Evolutionary conservation across 2,888 invertebrate species (phyloP).

Genomic region (Argynnis bischoffii): DNA sequence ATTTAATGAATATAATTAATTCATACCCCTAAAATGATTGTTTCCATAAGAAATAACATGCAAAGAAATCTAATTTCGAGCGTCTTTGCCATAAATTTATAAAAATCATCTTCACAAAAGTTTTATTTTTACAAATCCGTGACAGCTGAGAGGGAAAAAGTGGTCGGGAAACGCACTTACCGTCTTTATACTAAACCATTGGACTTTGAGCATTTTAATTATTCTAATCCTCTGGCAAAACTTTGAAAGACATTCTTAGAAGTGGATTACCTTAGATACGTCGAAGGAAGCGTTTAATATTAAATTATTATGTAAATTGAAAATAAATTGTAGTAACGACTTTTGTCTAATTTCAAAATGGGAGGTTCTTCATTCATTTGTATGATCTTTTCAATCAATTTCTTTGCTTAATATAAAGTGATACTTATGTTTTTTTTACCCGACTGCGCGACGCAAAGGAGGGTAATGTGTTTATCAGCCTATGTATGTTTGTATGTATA

Average conservation of each 20-base stretch:
- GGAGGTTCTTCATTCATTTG: no score
- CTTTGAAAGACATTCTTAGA: conserved; percentile 46
- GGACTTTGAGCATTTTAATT: conserved; percentile 61
- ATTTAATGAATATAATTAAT: no score
- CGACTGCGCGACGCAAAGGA: no score
- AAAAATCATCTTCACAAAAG: conserved; percentile 16
- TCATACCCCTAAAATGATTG: no score
- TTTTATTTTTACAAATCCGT: conserved; percentile 18
- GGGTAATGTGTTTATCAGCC: no score
- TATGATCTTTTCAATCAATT: no score
- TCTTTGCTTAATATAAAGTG: no score
- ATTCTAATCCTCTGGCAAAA: conserved; percentile 59
- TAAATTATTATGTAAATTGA: neutral
- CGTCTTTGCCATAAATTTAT: neutral
- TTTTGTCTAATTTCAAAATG: no score
- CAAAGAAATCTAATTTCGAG: neutral
- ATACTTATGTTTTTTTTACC: no score
- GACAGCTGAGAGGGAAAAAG: conserved; percentile 20
- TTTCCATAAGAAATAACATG: neutral
- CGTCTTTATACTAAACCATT: conserved; percentile 23
- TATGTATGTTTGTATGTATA: no score
- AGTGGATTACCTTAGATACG: conserved; percentile 8
- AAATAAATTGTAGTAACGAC: no score
- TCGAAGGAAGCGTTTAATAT: neutral
- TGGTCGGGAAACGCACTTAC: conserved; percentile 27